phyloP scores from a whole-genome alignment of 1,140 invertebrate species.

The Bursaphelenchus mucronatus region DNA sequence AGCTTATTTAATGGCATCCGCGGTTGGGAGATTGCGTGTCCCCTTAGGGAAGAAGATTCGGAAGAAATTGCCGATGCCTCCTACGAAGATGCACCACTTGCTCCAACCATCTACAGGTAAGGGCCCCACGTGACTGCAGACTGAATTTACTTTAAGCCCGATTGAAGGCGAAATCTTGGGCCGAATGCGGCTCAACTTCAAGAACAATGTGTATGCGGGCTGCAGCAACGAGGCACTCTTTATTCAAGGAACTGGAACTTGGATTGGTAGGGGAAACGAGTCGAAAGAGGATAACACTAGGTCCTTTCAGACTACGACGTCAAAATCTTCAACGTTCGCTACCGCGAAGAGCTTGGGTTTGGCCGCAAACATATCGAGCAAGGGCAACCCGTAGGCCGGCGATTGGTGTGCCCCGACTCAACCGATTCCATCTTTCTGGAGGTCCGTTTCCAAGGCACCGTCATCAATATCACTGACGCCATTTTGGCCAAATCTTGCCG shows the following conservation, averaged over 20 bases:
- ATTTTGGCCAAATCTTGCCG: slow-evolving; percentile 42
- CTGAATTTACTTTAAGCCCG: slow-evolving; percentile 27
- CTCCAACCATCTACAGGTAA: slow-evolving; percentile 48
- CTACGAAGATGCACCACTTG: slow-evolving; percentile 22
- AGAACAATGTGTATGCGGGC: slow-evolving; percentile 46
- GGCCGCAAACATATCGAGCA: slow-evolving; percentile 52
- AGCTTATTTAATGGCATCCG: slow-evolving; percentile 55
- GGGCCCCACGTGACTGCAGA: not conserved
- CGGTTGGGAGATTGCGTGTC: slow-evolving; percentile 54
- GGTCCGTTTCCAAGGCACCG: slow-evolving; percentile 52
- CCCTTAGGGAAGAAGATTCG: slow-evolving; percentile 42
- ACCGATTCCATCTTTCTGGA: slow-evolving; percentile 56
- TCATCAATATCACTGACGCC: slow-evolving; percentile 54
- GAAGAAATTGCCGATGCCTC: slow-evolving; percentile 30
- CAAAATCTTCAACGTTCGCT: slow-evolving; percentile 54
- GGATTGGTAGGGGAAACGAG: slow-evolving; percentile 45
- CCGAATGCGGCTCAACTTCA: slow-evolving; percentile 43
- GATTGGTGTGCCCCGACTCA: slow-evolving; percentile 41
- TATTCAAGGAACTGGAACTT: slow-evolving; percentile 55
- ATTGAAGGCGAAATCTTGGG: slow-evolving; percentile 51
- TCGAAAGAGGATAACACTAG: not conserved
- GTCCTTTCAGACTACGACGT: slow-evolving; percentile 54
- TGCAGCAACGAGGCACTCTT: slow-evolving; percentile 58
- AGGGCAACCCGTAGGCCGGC: slow-evolving; percentile 49
- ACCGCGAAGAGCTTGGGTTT: slow-evolving; percentile 48